Evolutionary conservation across 2,797 vertebrate genomes (phyloP), one percentile per base, ranked within the genome.

Genomic region (Myripristis jacobus): DNA sequence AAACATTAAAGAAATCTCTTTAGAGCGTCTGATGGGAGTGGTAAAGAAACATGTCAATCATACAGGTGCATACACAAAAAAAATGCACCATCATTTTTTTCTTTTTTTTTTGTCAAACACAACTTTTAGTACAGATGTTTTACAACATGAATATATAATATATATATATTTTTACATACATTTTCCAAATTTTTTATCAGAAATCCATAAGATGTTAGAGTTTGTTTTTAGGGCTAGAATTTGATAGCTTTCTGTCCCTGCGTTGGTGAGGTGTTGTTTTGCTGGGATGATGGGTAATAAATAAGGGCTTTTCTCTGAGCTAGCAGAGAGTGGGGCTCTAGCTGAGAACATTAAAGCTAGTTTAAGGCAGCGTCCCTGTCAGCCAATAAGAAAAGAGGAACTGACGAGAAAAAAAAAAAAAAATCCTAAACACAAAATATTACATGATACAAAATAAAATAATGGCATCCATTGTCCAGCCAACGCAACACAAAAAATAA

Each of bases 361-460:
- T 94, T 94, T 94, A 94, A 94, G 94, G 94, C 94, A 94, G 92
- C 88, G 87, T 93, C 91, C 90, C 89, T 90, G 89, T 93, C 93
- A 92, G 92, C 92, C 91, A 95, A 96, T 84, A 94, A 94, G 93
- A 95, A 95, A 85, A 95, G 92, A 95, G 93, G 90, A 95, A 96
- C 94, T 94, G 94, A 95, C 93, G 90, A 95, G 92, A 94, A 92
- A 94, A 89, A 87, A 93, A 87, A 93, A 73, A 62, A 38, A 55
- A 93, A 81, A 90, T 87, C 88, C 72, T 56, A 80, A 84, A 81
- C 48, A 75, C 65, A 93, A 95, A 94, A 94, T 92, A 93, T 92
- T 71, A 41, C 77, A 84, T 85, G 93, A 94, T 94, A 96, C 94
- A 95, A 89, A 94, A 76, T 80, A 93, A 94, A 95, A 95, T 94